Conservation (phyloP, 2,888 invertebrate genomes). For the Ochlodes sylvanus region DNA sequence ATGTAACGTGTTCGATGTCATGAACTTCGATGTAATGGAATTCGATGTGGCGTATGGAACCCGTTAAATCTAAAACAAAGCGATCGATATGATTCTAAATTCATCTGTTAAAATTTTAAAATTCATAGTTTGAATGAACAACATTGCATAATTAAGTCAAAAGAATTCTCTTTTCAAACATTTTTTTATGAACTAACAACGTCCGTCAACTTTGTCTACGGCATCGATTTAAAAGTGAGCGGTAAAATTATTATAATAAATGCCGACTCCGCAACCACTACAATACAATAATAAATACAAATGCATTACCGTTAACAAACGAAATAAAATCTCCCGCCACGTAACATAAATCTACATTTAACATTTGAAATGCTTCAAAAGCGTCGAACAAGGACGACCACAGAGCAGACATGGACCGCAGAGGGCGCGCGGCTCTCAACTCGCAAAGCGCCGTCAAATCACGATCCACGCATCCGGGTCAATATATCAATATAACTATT, state of each 20-base stretch:
- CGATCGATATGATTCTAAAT: background rate
- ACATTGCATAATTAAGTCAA: background rate
- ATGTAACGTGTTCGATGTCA: too few relatives aligned
- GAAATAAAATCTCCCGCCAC: conserved; percentile 23
- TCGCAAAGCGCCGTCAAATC: too few relatives aligned
- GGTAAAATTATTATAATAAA: conserved; percentile 14
- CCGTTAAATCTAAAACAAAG: conserved; percentile 15
- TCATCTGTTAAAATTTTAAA: background rate
- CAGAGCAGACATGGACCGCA: conserved; percentile 2
- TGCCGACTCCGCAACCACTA: conserved; percentile 7
- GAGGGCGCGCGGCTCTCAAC: background rate
- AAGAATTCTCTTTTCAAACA: background rate
- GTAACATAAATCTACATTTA: conserved; percentile 7
- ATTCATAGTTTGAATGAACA: background rate
- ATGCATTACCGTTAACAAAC: conserved; percentile 16
- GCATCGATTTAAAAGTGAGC: conserved; percentile 2
- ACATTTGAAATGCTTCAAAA: conserved; percentile 18
- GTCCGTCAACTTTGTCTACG: background rate
- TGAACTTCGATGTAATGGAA: too few relatives aligned
- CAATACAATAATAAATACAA: conserved; percentile 16
- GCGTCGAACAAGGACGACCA: conserved; percentile 1
- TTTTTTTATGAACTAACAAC: background rate
- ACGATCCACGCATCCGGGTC: too few relatives aligned
- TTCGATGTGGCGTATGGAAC: too few relatives aligned
- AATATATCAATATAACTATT: too few relatives aligned